Conservation (phyloP, 2,888 invertebrate species). For the Azorinus chamasolen region DNA sequence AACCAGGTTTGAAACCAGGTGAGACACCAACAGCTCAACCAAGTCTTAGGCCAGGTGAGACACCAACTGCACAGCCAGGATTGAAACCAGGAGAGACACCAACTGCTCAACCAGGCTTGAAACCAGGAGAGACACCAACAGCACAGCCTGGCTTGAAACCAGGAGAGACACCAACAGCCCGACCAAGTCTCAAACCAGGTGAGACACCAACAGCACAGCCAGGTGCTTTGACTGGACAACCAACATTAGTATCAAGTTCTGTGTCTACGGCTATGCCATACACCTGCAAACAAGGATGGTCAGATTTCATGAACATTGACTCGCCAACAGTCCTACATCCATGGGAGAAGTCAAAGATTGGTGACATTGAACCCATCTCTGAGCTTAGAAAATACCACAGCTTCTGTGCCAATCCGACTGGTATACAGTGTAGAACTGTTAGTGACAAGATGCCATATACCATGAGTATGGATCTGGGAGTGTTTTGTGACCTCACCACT, state of each 20-base stretch:
- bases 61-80: conserved; percentile 45
- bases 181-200: conserved; percentile 2
- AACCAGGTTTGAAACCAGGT: conserved; percentile 20
- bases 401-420: conserved; percentile 76
- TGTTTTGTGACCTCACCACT: conserved; percentile 88
- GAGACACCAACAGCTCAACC: conserved; percentile 41
- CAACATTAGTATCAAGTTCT: conserved; percentile 31
- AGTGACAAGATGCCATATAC: conserved; percentile 65
- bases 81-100: conserved; percentile 10
- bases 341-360: conserved; percentile 59
- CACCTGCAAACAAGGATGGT: conserved; percentile 73
- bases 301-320: conserved; percentile 75
- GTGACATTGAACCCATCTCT: conserved; percentile 71
- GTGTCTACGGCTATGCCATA: conserved; percentile 56
- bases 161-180: conserved; percentile 16
- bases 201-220: conserved; percentile 19
- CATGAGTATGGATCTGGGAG: conserved; percentile 67
- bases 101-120: conserved; percentile 34
- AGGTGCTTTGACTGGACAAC: neutral
- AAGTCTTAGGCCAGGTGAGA: conserved; percentile 15
- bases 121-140: conserved; percentile 31
- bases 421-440: conserved; percentile 78
- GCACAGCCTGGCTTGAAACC: conserved; percentile 36
- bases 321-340: conserved; percentile 49
- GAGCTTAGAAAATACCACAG: conserved; percentile 71